Evolutionary conservation across 2,888 invertebrate genomes (phyloP).

Genomic region (Agrilus biguttatus): DNA sequence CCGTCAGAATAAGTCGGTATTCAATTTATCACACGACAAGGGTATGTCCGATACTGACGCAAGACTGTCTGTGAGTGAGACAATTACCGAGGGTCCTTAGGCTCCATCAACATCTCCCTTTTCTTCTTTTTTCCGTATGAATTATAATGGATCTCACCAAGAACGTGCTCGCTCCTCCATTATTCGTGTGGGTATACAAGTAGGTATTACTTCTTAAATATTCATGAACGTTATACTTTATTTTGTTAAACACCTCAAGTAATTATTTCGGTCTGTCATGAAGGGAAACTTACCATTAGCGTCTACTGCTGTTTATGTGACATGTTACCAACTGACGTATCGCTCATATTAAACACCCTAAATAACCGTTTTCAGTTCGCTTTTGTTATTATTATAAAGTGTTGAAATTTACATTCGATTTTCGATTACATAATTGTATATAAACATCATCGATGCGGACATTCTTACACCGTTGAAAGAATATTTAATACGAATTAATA

Average conservation of each 20-base stretch:
- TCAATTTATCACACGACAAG: too few relatives aligned
- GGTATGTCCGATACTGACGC: too few relatives aligned
- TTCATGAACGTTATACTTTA: slow-evolving; percentile 23
- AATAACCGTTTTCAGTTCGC: too few relatives aligned
- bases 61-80: too few relatives aligned
- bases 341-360: too few relatives aligned
- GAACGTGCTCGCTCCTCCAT: slow-evolving; percentile 27
- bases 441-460: neutral
- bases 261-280: slow-evolving; percentile 25
- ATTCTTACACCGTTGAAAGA: too few relatives aligned
- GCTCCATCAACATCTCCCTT: neutral
- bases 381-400: neutral
- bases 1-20: too few relatives aligned
- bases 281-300: slow-evolving; percentile 7
- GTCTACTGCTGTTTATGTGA: too few relatives aligned
- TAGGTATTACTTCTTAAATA: slow-evolving; percentile 17
- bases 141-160: slow-evolving; percentile 27
- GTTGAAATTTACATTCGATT: neutral
- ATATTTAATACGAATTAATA: too few relatives aligned
- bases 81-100: too few relatives aligned
- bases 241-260: slow-evolving; percentile 27
- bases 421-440: neutral
- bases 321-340: too few relatives aligned
- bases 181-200: slow-evolving; percentile 13
- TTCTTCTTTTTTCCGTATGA: slow-evolving; percentile 13